These are phyloP conservation scores for Amblyornis subalaris DNA, from an alignment of 2,113 vertebrate genomes.

Conservation along the genomic window DNA sequence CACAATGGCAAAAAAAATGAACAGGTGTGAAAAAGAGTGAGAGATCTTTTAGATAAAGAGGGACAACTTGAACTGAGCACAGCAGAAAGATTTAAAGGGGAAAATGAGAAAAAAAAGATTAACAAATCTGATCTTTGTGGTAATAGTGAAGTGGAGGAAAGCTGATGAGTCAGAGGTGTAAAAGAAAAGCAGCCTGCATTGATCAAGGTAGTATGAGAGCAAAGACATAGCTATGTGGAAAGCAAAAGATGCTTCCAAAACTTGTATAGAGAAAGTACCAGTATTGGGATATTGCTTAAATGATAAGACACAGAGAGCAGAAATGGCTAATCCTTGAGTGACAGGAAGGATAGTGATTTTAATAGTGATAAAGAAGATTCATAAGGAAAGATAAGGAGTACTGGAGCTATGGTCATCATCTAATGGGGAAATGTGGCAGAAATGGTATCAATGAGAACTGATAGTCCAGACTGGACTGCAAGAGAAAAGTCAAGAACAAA, in stretches of 20 bases:
- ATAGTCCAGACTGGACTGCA: not conserved
- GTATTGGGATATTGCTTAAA: not conserved
- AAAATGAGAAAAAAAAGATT: not conserved
- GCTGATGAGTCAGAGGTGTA: not conserved
- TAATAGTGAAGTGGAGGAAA: not conserved
- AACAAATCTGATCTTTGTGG: not conserved
- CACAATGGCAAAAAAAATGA: not conserved
- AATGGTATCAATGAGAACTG: not conserved
- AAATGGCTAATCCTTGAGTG: not conserved
- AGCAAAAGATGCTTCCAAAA: not conserved
- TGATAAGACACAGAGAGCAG: not conserved
- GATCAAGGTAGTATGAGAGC: not conserved
- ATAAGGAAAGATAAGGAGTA: not conserved
- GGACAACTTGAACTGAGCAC: not conserved
- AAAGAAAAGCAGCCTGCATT: not conserved
- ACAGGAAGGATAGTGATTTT: not conserved
- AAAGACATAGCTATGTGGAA: not conserved
- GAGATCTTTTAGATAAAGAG: not conserved
- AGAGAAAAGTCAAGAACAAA: not conserved
- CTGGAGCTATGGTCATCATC: not conserved
- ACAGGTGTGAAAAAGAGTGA: not conserved
- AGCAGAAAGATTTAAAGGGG: not conserved
- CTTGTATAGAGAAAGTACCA: not conserved
- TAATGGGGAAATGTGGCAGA: rapidly evolving
- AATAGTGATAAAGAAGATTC: not conserved